Percentiles rank a stretch among this genome's conserved stretches.
Evolutionary conservation across 2,888 invertebrate species (phyloP).

Genomic region (Cantharis rufa): DNA sequence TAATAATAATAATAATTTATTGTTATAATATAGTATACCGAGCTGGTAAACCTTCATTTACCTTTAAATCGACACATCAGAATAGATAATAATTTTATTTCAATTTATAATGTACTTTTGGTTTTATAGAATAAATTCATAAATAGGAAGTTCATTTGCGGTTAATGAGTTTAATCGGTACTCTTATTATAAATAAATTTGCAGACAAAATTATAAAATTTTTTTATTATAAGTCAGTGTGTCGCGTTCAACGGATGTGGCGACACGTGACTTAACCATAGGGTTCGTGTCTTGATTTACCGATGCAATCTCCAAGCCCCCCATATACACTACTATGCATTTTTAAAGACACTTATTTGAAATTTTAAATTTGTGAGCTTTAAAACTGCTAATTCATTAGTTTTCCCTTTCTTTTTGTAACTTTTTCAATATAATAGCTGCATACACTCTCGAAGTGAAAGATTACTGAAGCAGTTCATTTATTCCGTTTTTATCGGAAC

Average conservation of each 20-base stretch:
- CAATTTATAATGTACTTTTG: background rate
- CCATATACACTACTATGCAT: constrained; percentile 6
- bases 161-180: background rate
- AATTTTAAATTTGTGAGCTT: background rate
- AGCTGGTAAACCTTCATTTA: background rate
- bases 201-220: constrained; percentile 32
- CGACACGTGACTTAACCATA: constrained; percentile 49
- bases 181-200: constrained; percentile 27
- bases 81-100: background rate
- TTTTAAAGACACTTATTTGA: constrained; percentile 6
- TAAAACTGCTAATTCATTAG: background rate
- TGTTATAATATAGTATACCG: background rate
- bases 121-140: background rate
- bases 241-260: constrained; percentile 52
- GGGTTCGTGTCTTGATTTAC: constrained; percentile 49
- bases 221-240: constrained; percentile 56
- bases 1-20: too few relatives aligned
- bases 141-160: background rate
- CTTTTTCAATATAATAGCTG: background rate
- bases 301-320: constrained; percentile 39
- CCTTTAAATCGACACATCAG: background rate
- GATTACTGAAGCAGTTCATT: background rate
- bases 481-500: background rate
- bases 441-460: too few relatives aligned
- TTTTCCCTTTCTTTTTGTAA: background rate